Percentiles rank a stretch among this genome's conserved stretches.
These are phyloP conservation scores for Syrista parreyssii DNA, from an alignment of 2,888 invertebrate genomes.

Conservation along the genomic window DNA sequence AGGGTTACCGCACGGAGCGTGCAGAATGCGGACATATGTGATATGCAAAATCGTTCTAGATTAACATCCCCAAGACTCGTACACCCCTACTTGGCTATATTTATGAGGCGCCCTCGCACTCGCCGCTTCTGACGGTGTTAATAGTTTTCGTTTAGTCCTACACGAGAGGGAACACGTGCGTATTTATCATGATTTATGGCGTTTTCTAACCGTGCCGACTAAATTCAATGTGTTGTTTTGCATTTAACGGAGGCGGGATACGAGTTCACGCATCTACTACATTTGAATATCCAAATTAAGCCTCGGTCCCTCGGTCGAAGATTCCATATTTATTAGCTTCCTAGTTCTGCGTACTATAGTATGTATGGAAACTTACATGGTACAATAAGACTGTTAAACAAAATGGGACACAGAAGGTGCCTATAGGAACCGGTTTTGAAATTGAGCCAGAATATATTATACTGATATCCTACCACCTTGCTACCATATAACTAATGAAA, in stretches of 20 bases:
- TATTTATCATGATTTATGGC: slow-evolving; percentile 64
- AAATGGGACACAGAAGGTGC: not conserved
- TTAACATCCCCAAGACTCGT: slow-evolving; percentile 28
- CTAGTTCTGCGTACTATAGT: not conserved
- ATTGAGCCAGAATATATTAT: not conserved
- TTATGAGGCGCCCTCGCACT: slow-evolving; percentile 24
- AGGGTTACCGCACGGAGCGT: slow-evolving; percentile 26
- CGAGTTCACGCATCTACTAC: not conserved
- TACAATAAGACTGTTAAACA: not conserved
- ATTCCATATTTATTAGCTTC: not conserved
- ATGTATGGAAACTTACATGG: not conserved
- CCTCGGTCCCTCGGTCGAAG: not conserved
- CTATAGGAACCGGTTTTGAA: not conserved
- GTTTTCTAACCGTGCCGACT: slow-evolving; percentile 31
- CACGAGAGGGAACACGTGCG: slow-evolving; percentile 62
- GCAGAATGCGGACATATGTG: slow-evolving; percentile 56
- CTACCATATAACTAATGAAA: not conserved
- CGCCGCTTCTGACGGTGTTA: slow-evolving; percentile 38
- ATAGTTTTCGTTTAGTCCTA: slow-evolving; percentile 50
- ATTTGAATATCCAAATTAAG: slow-evolving; percentile 7
- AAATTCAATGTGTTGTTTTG: slow-evolving; percentile 50
- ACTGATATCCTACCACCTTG: not conserved
- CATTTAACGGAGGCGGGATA: slow-evolving; percentile 59
- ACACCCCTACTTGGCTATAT: slow-evolving; percentile 25
- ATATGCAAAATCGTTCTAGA: slow-evolving; percentile 50